A percentile compares a stretch with the other conserved stretches of the same genome.
Conservation (phyloP, 2,797 vertebrate species). For the Scomberomorus guttatus region DNA sequence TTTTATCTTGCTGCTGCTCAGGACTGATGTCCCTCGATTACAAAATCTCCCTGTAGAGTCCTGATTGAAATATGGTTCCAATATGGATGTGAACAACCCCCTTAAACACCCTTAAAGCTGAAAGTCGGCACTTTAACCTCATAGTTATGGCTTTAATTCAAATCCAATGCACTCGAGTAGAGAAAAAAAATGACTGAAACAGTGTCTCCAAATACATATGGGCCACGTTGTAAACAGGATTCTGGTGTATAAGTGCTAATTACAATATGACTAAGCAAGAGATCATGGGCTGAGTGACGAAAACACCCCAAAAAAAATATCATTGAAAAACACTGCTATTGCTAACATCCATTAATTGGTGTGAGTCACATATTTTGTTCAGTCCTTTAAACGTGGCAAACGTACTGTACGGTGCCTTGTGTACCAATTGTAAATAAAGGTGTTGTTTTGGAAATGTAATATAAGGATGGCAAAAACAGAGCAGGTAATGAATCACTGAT, state of each 20-base stretch:
- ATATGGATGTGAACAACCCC: background rate
- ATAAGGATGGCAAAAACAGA: conserved; percentile 46
- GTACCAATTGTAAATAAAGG: conserved; percentile 56
- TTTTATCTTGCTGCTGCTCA: no score
- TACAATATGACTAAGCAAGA: conserved; percentile 50
- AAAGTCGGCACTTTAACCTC: no score
- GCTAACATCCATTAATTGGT: conserved; percentile 23
- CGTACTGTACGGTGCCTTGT: conserved; percentile 13
- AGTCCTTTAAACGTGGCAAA: conserved; percentile 40
- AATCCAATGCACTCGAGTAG: conserved; percentile 8
- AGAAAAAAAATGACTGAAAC: conserved; percentile 26
- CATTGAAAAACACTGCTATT: conserved; percentile 36
- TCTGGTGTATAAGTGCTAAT: conserved; percentile 38
- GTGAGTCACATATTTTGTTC: conserved; percentile 51
- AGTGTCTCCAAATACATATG: conserved; percentile 18
- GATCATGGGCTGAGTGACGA: conserved; percentile 19
- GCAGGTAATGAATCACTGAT: conserved; percentile 57
- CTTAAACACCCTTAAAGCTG: background rate
- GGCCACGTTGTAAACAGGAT: conserved; percentile 19
- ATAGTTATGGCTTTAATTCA: background rate
- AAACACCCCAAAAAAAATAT: conserved; percentile 6
- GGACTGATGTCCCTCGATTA: no score
- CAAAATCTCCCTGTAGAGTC: no score
- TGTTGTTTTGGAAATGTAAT: conserved; percentile 42
- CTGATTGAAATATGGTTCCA: no score